These are phyloP conservation scores for Gymnocephalus cernua DNA, from an alignment of 2,113 vertebrate species.

Conservation along the genomic window DNA sequence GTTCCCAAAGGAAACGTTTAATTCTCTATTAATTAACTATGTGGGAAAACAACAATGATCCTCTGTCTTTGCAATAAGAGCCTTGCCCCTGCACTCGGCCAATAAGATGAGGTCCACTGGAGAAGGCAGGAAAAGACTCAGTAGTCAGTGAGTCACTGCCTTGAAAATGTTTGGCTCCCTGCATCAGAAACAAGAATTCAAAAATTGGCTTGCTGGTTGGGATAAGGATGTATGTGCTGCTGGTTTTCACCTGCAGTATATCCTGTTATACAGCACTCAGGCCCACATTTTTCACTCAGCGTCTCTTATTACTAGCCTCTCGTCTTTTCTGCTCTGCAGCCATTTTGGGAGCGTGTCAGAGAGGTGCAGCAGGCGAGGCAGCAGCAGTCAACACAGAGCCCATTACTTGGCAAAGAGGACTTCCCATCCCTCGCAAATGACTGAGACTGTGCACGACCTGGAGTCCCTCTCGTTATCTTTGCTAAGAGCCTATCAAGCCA, in stretches of 20 bases:
- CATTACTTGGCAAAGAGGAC: slow-evolving; percentile 31
- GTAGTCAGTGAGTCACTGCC: slow-evolving; percentile 41
- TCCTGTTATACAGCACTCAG: neutral
- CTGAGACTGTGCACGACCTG: neutral
- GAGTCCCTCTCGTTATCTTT: slow-evolving; percentile 50
- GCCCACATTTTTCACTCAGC: neutral
- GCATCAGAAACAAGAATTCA: neutral
- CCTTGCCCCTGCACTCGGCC: slow-evolving; percentile 43
- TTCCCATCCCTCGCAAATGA: neutral
- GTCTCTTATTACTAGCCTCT: neutral
- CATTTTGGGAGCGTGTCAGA: slow-evolving; percentile 39
- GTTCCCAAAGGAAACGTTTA: slow-evolving; percentile 53
- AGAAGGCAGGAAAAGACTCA: slow-evolving; percentile 35
- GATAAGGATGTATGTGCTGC: neutral
- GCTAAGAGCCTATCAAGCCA: slow-evolving; percentile 47
- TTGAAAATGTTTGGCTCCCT: slow-evolving; percentile 25
- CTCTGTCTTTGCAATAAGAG: slow-evolving; percentile 48
- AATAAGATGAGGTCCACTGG: slow-evolving; percentile 41
- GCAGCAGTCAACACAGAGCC: slow-evolving; percentile 29
- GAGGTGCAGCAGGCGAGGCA: slow-evolving; percentile 13
- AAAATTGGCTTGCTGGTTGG: neutral
- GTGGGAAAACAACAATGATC: slow-evolving; percentile 66
- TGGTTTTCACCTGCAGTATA: neutral
- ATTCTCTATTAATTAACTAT: slow-evolving; percentile 66
- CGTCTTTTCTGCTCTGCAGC: slow-evolving; percentile 6